Evolutionary conservation across 2,113 vertebrate genomes (phyloP).

Genomic region (Colistium nudipinnis): DNA sequence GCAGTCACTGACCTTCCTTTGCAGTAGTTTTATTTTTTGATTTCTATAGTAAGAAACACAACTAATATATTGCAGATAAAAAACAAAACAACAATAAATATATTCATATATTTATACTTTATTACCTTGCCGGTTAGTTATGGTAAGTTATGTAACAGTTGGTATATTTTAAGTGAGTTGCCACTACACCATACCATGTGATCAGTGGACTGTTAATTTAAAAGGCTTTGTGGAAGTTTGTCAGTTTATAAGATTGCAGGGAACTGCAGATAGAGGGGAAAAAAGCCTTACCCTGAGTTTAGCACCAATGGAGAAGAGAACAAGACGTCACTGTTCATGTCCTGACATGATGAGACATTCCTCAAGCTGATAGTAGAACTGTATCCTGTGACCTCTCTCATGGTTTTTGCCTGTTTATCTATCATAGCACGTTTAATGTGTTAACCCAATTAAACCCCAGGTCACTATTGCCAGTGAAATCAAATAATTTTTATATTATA

Average conservation of each 20-base stretch:
- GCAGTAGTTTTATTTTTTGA: too few species aligned
- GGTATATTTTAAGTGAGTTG: too few species aligned
- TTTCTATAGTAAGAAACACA: too few species aligned
- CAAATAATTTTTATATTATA: too few species aligned
- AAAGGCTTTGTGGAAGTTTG: not conserved
- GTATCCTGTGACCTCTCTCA: slow-evolving; percentile 31
- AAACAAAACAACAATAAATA: too few species aligned
- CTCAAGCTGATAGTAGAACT: slow-evolving; percentile 55
- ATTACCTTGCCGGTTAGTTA: too few species aligned
- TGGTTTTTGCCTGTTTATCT: slow-evolving; percentile 33
- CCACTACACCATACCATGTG: not conserved
- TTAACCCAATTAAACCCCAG: not conserved
- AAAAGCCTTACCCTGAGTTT: slow-evolving; percentile 11
- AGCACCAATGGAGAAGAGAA: slow-evolving; percentile 17
- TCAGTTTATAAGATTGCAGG: not conserved
- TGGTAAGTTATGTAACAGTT: too few species aligned
- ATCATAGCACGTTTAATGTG: slow-evolving; percentile 23
- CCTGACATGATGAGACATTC: slow-evolving; percentile 73
- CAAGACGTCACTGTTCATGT: slow-evolving; percentile 60
- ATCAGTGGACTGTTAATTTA: not conserved
- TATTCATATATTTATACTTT: not conserved
- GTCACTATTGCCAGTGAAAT: not conserved
- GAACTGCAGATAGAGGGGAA: slow-evolving; percentile 11
- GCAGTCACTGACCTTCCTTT: too few species aligned
- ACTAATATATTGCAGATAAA: too few species aligned